Conservation (phyloP, 2,888 invertebrate genomes). For the Gasteruption jaculator region DNA sequence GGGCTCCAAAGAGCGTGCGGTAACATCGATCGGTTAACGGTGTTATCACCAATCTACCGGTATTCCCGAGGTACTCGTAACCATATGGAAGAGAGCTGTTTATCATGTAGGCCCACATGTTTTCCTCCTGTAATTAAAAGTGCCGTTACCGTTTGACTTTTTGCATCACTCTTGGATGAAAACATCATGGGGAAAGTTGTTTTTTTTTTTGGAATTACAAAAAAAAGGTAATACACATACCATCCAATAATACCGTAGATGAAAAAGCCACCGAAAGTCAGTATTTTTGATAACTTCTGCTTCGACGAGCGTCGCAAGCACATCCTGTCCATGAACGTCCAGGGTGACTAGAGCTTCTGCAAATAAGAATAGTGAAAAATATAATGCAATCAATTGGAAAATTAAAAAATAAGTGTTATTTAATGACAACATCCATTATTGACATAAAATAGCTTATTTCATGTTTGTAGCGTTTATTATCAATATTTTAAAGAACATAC, state of each 20-base stretch:
- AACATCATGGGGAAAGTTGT: background rate
- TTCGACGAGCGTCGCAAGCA: constrained; percentile 66
- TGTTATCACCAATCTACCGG: constrained; percentile 82
- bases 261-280: constrained; percentile 89
- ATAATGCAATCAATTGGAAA: background rate
- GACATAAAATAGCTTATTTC: background rate
- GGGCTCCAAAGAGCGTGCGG: constrained; percentile 85
- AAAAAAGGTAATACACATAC: constrained; percentile 42
- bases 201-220: background rate
- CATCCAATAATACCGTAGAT: constrained; percentile 84
- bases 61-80: constrained; percentile 92
- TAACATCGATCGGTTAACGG: constrained; percentile 92
- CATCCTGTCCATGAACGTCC: constrained; percentile 91
- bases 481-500: constrained; percentile 47
- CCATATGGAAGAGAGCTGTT: constrained; percentile 86
- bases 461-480: background rate
- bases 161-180: background rate
- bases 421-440: background rate
- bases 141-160: constrained; percentile 1
- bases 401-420: background rate
- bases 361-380: constrained; percentile 24
- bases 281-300: constrained; percentile 65
- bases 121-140: constrained; percentile 52
- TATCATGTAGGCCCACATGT: constrained; percentile 77
- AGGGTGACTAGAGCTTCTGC: constrained; percentile 83